Conservation (phyloP, 2,888 invertebrate species). For the Agonopterix arenella region DNA sequence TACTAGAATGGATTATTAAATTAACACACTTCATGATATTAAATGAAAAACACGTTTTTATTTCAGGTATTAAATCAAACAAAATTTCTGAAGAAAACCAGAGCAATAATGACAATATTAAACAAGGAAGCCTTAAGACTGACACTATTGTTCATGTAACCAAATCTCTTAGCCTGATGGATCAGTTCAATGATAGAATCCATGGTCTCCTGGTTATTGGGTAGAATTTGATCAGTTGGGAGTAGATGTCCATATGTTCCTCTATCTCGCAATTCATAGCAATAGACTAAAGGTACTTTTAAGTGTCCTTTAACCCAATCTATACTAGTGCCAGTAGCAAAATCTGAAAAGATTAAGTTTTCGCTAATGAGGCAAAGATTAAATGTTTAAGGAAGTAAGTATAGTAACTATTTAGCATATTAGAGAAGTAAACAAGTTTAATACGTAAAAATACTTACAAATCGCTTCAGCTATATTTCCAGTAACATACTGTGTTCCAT, state of each 20-base stretch:
- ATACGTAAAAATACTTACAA: conserved; percentile 55
- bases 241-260: conserved; percentile 82
- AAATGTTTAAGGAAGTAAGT: too few species aligned
- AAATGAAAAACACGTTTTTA: background rate
- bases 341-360: conserved; percentile 51
- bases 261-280: conserved; percentile 83
- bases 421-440: background rate
- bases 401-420: too few species aligned
- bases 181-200: conserved; percentile 55
- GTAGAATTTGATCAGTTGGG: conserved; percentile 81
- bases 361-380: too few species aligned
- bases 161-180: conserved; percentile 49
- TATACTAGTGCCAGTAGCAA: conserved; percentile 80
- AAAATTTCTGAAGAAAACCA: background rate
- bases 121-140: conserved; percentile 10
- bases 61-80: background rate
- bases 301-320: conserved; percentile 86
- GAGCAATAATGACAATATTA: conserved; percentile 4
- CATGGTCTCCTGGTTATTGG: conserved; percentile 78
- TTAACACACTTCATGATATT: too few species aligned
- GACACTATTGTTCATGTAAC: conserved; percentile 35
- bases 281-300: conserved; percentile 80
- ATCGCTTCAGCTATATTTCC: conserved; percentile 76
- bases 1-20: too few species aligned
- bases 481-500: conserved; percentile 63